Evolutionary conservation across 2,888 invertebrate genomes (phyloP), one percentile per base, ranked within the genome.

Genomic region (Megastigmus dorsalis): DNA sequence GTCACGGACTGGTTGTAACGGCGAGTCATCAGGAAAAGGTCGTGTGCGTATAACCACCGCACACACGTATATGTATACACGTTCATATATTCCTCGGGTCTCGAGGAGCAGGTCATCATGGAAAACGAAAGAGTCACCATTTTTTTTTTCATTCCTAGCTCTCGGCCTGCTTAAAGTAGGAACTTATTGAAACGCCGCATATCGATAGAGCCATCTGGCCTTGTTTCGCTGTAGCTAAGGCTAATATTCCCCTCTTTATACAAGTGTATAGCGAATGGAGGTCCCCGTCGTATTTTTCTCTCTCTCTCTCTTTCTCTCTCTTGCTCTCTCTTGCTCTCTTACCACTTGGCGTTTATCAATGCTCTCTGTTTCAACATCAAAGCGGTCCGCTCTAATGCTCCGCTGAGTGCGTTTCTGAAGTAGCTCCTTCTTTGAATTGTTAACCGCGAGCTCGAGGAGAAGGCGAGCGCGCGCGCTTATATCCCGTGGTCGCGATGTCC

Each of bases 361-460:
- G 81, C 79, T 80, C 80, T 81, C 80, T 79, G 79, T 80, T 80
- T 78, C 76, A 75, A 79, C 80, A 80, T 83, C 82, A 81, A 81
- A 82, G 80, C 77, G 79, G 71, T 75, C 73, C 76, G 76, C 55
- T 74, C 77, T 79, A 81, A 82, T 79, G 78, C 79, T 77, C 59
- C 74, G 74, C 79, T 78, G 79, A 80, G 79, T 79, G 78, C 71
- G 72, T 79, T 78, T 74, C 76, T 77, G 75, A 75, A 76, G 79
- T 76, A 75, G 75, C 78, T 77, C 77, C 76, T 76, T 80, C 79
- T 79, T 81, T 79, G 78, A 79, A 80, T 81, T 78, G 77, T 77
- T 77, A 78, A 79, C 79, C 77, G 69, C 62, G 67, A 63, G 50
- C 38, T 48, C 18, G 41, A 41, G 36, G 9, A 50, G 23, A 33